Conservation (phyloP, 2,888 invertebrate species). For the Dicycla oo region DNA sequence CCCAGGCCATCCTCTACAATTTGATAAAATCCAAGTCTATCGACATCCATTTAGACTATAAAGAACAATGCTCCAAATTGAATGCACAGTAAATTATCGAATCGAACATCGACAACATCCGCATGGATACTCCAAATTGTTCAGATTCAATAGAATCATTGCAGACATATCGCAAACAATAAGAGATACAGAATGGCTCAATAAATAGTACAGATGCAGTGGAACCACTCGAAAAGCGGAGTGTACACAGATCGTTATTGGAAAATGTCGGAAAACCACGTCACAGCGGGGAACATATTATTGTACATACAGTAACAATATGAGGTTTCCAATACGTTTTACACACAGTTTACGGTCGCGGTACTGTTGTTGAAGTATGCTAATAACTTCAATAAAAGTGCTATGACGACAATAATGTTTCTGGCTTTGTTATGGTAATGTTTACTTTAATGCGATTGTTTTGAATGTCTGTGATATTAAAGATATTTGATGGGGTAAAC, state of each 20-base stretch:
- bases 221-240: slow-evolving; percentile 60
- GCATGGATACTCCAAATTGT: slow-evolving; percentile 51
- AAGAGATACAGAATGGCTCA: slow-evolving; percentile 56
- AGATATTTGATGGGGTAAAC: slow-evolving; percentile 29
- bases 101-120: slow-evolving; percentile 49
- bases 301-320: slow-evolving; percentile 46
- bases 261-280: slow-evolving; percentile 55
- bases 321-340: slow-evolving; percentile 57
- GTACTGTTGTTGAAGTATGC: slow-evolving; percentile 52
- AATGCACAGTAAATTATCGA: slow-evolving; percentile 52
- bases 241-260: slow-evolving; percentile 62
- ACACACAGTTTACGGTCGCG: slow-evolving; percentile 37
- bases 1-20: slow-evolving; percentile 11
- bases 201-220: slow-evolving; percentile 65
- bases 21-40: slow-evolving; percentile 25
- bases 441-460: slow-evolving; percentile 52
- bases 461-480: slow-evolving; percentile 34
- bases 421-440: slow-evolving; percentile 45
- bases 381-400: slow-evolving; percentile 58
- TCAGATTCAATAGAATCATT: slow-evolving; percentile 55
- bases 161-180: slow-evolving; percentile 60
- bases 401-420: slow-evolving; percentile 41
- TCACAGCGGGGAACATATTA: slow-evolving; percentile 56
- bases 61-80: slow-evolving; percentile 52
- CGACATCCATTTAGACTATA: slow-evolving; percentile 35